Conservation (phyloP, 2,113 vertebrate genomes). For the Pseudorectes ferrugineus region DNA sequence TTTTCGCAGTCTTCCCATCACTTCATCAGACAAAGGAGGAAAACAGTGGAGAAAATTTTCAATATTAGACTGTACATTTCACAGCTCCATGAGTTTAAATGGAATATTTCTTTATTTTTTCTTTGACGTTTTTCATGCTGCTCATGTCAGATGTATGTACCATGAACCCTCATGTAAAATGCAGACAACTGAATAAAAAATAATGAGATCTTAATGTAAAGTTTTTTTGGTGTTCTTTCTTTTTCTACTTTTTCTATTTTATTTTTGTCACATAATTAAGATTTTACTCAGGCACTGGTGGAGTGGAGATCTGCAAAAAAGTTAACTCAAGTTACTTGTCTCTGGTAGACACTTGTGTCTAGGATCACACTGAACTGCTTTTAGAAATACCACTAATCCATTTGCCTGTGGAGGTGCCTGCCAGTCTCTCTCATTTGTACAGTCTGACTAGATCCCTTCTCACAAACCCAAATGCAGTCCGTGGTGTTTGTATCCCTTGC, state of each 20-base stretch:
- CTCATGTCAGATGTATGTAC: accelerated
- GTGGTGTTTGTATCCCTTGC: neutral
- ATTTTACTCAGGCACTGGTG: neutral
- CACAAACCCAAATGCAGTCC: neutral
- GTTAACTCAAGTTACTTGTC: neutral
- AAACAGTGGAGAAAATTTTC: neutral
- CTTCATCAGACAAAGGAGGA: neutral
- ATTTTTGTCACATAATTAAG: neutral
- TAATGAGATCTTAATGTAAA: neutral
- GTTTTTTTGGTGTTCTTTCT: accelerated
- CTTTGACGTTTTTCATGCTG: neutral
- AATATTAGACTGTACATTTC: neutral
- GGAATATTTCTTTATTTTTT: neutral
- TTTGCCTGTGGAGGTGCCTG: neutral
- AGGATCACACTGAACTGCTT: neutral
- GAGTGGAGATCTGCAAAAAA: neutral
- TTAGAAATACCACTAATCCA: neutral
- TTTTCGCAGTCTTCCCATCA: neutral
- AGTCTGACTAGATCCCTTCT: neutral
- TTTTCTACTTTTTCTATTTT: neutral
- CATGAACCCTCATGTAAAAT: neutral
- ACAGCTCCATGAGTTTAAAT: neutral
- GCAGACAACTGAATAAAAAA: neutral
- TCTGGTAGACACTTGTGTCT: neutral
- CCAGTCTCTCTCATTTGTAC: neutral